Base-by-base conservation (phyloP, 2,888 invertebrate species). In the Amphimallon solstitiale region DNA sequence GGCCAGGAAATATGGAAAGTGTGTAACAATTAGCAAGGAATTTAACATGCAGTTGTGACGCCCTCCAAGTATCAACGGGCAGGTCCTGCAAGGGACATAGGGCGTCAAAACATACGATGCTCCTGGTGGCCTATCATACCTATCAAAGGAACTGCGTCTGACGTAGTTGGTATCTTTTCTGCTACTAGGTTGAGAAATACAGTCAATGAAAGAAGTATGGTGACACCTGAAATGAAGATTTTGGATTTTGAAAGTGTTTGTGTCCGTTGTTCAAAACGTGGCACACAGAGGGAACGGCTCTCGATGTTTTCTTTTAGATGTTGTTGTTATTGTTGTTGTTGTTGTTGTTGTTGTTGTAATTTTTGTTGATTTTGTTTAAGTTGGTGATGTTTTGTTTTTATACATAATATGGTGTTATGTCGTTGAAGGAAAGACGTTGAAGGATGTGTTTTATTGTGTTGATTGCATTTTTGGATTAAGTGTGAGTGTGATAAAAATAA, bases 121-220 rank as follows among this genome's bases (percentile, higher is more conserved):
- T 81, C 81, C 81, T 80, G 78, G 71, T 73, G 74, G 76, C 75
- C 78, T 78, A 78, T 78, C 81, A 80, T 89, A 92, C 91, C 91
- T 90, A 92, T 91, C 83, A 92, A 86, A 83, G 91, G 91, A 84
- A 92, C 91, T 84, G 92, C 91, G 84, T 92, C 91, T 84, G 91
- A 91, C 79, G 92, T 89, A 75, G 91, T 90, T 84, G 95, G 96
- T 91, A 97, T 93, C 86, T 95, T 95, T 90, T 97, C 96, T 77
- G 95, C 95, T 82, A 97, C 95, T 88, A 97, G 92, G 88, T 96
- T 94, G 86, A 96, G 91, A 90, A 97, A 97, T 85, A 97, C 96
- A 87, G 95, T 97, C 89, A 97, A 91, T 85, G 97, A 97, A 85
- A 97, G 91, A 85, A 95, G 91, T 85, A 95, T 95, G 85, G 95